A percentile compares a stretch with the other conserved stretches of the same genome.
These are phyloP conservation scores for Pelmatolapia mariae DNA, from an alignment of 2,113 vertebrate genomes.

Conservation along the genomic window DNA sequence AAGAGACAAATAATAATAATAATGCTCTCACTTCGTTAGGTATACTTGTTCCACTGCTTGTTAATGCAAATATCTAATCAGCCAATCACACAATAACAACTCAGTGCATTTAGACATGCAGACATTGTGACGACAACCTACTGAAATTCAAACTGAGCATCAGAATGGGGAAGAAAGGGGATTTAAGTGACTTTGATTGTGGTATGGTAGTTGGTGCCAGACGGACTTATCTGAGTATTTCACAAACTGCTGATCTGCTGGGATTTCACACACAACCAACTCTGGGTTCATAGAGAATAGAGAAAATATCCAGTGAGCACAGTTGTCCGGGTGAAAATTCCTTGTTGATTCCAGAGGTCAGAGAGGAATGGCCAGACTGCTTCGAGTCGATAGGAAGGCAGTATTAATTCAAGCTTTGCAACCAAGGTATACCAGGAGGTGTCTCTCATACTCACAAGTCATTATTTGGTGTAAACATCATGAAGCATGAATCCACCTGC, in stretches of 20 bases:
- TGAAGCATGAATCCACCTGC: background rate
- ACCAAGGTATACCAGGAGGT: background rate
- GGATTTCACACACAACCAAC: background rate
- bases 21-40: background rate
- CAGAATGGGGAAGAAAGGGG: background rate
- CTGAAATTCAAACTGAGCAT: background rate
- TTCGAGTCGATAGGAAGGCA: accelerated
- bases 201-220: background rate
- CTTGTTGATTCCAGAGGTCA: background rate
- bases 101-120: background rate
- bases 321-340: background rate
- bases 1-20: background rate
- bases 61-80: background rate
- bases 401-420: background rate
- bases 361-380: background rate
- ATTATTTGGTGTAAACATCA: background rate
- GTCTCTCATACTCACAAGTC: background rate
- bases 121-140: background rate
- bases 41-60: background rate
- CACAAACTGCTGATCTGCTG: background rate
- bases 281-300: background rate
- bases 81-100: background rate
- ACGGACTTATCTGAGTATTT: background rate
- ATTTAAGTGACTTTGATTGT: background rate
- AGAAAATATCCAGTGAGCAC: background rate